These are phyloP conservation scores for Parus major DNA, from an alignment of 2,113 vertebrate species.

Conservation along the genomic window DNA sequence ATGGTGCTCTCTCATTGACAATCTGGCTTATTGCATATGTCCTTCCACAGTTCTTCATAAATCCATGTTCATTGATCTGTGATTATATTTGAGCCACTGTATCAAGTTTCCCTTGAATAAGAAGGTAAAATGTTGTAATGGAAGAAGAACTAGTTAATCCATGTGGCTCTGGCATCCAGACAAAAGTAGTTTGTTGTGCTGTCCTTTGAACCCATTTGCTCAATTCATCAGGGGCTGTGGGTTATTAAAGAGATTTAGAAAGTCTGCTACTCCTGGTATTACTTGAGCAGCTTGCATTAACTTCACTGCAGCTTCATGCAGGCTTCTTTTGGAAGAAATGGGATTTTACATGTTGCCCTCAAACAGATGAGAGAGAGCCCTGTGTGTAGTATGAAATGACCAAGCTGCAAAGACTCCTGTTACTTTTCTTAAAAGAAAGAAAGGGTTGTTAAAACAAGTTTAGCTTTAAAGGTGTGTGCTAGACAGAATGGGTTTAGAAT, in stretches of 20 bases:
- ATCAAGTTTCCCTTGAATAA: constrained; percentile 13
- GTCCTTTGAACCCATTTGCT: constrained; percentile 51
- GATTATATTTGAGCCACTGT: constrained; percentile 5
- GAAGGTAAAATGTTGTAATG: constrained; percentile 22
- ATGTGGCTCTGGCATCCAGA: constrained; percentile 10
- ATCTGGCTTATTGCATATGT: not conserved
- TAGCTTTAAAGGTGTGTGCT: not conserved
- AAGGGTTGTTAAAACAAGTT: not conserved
- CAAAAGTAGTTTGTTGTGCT: constrained; percentile 40
- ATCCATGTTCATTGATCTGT: not conserved
- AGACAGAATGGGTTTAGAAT: not conserved
- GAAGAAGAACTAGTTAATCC: constrained; percentile 34
- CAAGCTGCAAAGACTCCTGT: not conserved
- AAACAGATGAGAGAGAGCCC: not conserved
- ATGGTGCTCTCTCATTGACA: not conserved
- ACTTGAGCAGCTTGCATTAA: not conserved
- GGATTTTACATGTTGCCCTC: not conserved
- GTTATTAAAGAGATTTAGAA: constrained; percentile 16
- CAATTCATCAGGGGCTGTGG: not conserved
- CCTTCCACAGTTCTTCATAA: constrained; percentile 11
- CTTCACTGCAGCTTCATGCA: not conserved
- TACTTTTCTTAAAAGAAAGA: not conserved
- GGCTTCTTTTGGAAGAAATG: not conserved
- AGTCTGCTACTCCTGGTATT: not conserved
- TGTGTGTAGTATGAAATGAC: not conserved